Percentiles rank a stretch among this genome's conserved stretches.
Evolutionary conservation across 30 jellyfish, hydroid and myxozoan genomes (phyloP).

Genomic region (Pseudorhiza aurosa): DNA sequence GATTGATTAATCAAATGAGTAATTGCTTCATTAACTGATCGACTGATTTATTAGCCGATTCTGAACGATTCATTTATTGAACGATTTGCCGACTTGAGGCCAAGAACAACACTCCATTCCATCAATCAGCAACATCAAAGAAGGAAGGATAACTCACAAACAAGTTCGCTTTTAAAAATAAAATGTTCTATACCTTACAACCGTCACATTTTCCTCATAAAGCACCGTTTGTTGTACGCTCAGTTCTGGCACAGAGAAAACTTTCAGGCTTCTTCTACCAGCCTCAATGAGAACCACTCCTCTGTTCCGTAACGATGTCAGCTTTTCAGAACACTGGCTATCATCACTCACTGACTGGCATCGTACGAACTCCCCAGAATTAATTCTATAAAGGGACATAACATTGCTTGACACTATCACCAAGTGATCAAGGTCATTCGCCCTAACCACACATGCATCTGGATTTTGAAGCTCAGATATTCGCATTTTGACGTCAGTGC

Average conservation of each 20-base stretch:
- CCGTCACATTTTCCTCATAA: conserved; percentile 3
- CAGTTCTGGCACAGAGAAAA: conserved; percentile 36
- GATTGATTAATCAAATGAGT: no score
- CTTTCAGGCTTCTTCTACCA: conserved; percentile 28
- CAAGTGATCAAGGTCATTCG: not conserved
- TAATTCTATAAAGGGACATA: conserved; percentile 16
- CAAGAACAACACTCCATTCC: no score
- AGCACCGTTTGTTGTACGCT: not conserved
- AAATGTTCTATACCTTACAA: conserved; percentile 17
- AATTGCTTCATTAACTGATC: no score
- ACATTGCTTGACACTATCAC: conserved; percentile 29
- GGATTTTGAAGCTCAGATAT: conserved; percentile 57
- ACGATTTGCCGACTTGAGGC: no score
- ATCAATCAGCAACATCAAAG: no score
- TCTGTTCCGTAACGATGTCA: not conserved
- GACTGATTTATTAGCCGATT: no score
- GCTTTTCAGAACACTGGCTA: conserved; percentile 17
- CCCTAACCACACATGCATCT: conserved; percentile 35
- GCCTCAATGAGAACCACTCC: conserved; percentile 13
- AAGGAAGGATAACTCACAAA: no score
- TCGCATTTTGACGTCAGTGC: conserved; percentile 51
- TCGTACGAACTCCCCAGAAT: conserved; percentile 39
- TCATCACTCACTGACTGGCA: conserved; percentile 17
- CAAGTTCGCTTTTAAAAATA: no score
- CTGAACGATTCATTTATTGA: no score